Base-by-base conservation (phyloP, 2,797 vertebrate species). In the Danio tinwini region DNA sequence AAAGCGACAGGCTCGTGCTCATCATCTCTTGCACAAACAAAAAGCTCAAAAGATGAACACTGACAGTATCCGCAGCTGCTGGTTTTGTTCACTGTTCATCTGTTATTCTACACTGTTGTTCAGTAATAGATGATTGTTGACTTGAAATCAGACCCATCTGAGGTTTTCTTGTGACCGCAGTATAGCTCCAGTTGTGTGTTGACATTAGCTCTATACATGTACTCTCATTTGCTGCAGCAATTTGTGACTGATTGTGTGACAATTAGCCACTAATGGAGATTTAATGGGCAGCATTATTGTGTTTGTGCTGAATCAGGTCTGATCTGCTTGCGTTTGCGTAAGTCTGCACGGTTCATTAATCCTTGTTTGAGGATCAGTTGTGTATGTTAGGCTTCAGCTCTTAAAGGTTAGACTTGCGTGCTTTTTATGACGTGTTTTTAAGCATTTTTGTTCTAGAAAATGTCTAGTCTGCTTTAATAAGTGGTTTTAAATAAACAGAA, bases 261-360 rank as follows among this genome's bases (percentile, higher is more conserved):
- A 93, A 92, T 94, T 94, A 94, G 89, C 86, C 77, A 53, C 83
- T 94, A 94, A 94, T 94, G 91, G 92, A 92, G 92, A 94, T 93
- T 93, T 94, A 94, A 94, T 94, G 76, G 88, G 88, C 19, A 84
- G 84, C 89, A 85, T 88, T 88, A 88, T 67, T 83, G 81, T 85
- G 84, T 86, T 85, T 86, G 85, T 90, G 82, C 85, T 84, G 86
- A 85, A 88, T 78, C 81, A 87, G 85, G 82, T 59, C 65, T 79
- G 88, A 89, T 89, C 86, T 85, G 88, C 88, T 86, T 85, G 88
- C 86, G 88, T 90, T 88, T 89, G 89, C 78, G 79, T 82, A 37
- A 85, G 86, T 85, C 89, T 85, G 78, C 86, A 88, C 78, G 53
- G 81, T 39, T 85, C 88, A 93, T 93, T 93, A 92, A 89, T 91